Evolutionary conservation across 2,113 vertebrate species (phyloP), one percentile per base, ranked within the genome.

Genomic region (Gyps fulvus): DNA sequence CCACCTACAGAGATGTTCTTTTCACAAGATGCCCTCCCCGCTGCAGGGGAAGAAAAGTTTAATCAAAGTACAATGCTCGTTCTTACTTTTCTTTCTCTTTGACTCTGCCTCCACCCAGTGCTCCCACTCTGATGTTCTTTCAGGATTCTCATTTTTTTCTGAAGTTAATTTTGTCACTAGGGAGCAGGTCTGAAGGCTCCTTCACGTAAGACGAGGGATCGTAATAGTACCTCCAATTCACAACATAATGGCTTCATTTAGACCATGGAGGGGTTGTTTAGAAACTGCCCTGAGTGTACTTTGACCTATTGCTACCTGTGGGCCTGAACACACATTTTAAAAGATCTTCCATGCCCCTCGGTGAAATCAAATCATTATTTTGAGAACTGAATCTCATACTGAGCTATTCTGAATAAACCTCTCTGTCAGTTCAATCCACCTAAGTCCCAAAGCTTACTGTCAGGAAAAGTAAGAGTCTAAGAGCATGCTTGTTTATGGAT

Each of bases 1-100:
- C 52, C 88, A 95, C 96, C 94, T 96, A 94, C 93, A 90, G 70
- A 90, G 87, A 90, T 54, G 27, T 83, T 96, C 92, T 97, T 96
- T 93, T 93, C 21, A 90, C 71, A 89, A 89, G 73, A 93, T 91
- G 78, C 86, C 89, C 78, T 91, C 84, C 63, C 55, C 18, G 0
- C 82, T 95, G 54, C 92, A 97, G 71, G 63, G 34, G 59, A 92
- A 95, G 79, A 63, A 90, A 93, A 95, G 81, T 93, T 97, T 95
- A 95, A 94, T 95, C 81, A 77, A 93, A 96, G 83, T 70, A 89
- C 61, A 93, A 38, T 81, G n/a, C 21, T 91, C 0, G 0, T 58
- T 78, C 93, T 88, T 90, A 57, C 69, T 96, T 85, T 93, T 38
- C 84, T 84, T 90, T 95, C 58, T 47, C 77, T 93, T 87, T 95